These are phyloP conservation scores for Podarcis lilfordi DNA, from an alignment of 2,797 vertebrate species.

Conservation along the genomic window DNA sequence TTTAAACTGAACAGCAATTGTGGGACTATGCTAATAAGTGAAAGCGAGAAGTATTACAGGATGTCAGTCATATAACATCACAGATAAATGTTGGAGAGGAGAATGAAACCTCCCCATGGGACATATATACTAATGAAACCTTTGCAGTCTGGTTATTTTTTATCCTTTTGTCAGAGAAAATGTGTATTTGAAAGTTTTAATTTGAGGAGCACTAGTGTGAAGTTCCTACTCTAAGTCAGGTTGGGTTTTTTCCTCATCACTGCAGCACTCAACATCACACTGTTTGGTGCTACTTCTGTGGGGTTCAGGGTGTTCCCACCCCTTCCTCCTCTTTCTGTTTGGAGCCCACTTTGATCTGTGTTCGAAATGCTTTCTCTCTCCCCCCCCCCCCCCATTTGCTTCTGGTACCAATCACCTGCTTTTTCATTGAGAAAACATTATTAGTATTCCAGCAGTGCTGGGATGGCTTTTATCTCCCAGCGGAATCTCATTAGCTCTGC, in stretches of 20 bases:
- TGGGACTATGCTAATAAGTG: constrained; percentile 45
- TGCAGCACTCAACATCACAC: fast-evolving
- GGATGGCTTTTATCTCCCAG: constrained; percentile 74
- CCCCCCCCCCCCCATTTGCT: constrained; percentile 28
- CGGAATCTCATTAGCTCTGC: constrained; percentile 85
- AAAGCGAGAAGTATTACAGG: constrained; percentile 1
- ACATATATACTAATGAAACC: constrained; percentile 27
- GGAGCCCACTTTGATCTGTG: constrained; percentile 63
- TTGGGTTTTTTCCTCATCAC: not conserved
- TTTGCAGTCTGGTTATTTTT: constrained; percentile 28
- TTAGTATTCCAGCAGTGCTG: constrained; percentile 70
- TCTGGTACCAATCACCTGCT: constrained; percentile 14
- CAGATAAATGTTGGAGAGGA: constrained; percentile 35
- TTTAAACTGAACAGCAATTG: not conserved
- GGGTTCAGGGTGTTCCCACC: not conserved
- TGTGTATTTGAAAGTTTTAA: constrained; percentile 10
- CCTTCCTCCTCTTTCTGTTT: constrained; percentile 10
- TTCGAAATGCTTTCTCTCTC: not conserved
- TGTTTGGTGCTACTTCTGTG: not conserved
- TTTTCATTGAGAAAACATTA: constrained; percentile 56
- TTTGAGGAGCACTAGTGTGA: not conserved
- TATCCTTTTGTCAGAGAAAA: not conserved
- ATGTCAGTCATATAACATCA: not conserved
- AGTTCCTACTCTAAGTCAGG: fast-evolving
- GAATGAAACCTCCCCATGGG: not conserved